A percentile compares a stretch with the other conserved stretches of the same genome.
Conservation (phyloP, 2,888 invertebrate species). For the Glyphotaelius pellucidus region DNA sequence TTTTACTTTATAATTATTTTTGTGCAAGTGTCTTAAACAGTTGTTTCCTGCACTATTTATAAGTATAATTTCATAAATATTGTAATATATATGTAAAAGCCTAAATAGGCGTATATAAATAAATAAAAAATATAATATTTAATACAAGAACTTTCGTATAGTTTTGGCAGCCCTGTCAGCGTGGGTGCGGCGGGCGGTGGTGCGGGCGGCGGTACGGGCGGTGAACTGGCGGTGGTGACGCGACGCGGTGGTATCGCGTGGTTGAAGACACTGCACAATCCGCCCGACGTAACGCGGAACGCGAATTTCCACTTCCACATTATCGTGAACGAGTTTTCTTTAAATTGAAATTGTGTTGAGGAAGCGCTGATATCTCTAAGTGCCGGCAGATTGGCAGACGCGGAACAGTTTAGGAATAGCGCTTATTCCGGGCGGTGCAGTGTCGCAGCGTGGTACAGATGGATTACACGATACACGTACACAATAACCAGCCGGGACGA, state of each 20-base stretch:
- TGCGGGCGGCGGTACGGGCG: background rate
- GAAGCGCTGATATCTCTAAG: conserved; percentile 40
- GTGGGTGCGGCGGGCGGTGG: background rate
- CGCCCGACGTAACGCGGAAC: conserved; percentile 28
- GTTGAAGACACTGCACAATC: conserved; percentile 34
- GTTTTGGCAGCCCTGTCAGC: background rate
- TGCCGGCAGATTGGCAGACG: conserved; percentile 29
- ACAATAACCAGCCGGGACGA: background rate
- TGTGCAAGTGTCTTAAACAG: no score
- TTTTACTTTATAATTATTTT: no score
- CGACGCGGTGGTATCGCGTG: conserved; percentile 29
- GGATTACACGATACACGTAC: no score
- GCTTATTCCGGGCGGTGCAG: background rate
- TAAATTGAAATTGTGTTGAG: conserved; percentile 45
- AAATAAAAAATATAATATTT: no score
- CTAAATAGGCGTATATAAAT: no score
- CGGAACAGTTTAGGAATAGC: conserved; percentile 18
- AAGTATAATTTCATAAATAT: no score
- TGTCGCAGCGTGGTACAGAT: background rate
- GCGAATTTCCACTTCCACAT: conserved; percentile 38
- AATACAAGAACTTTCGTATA: background rate
- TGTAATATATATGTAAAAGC: no score
- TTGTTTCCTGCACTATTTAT: no score
- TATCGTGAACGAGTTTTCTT: conserved; percentile 46
- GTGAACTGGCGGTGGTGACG: background rate